Conservation (phyloP, 2,888 invertebrate genomes). For the Acrobasis repandana region DNA sequence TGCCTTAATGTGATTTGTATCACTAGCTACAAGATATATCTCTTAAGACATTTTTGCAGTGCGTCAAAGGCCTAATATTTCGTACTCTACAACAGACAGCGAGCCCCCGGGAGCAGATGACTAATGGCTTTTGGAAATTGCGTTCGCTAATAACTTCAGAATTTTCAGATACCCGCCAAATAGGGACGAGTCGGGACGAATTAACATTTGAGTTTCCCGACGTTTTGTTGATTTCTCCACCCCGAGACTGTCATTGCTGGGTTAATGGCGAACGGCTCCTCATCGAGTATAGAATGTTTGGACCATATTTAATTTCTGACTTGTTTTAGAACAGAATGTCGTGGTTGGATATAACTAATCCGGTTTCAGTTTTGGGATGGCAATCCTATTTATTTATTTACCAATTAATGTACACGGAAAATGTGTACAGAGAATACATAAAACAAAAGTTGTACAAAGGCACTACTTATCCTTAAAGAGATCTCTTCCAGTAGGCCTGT, state of each 20-base stretch:
- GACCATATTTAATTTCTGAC: no score
- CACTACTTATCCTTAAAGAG: no score
- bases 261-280: conserved; percentile 35
- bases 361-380: no score
- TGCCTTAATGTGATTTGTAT: neutral
- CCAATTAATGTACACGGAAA: no score
- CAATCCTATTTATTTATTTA: no score
- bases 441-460: no score
- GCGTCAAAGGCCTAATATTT: conserved; percentile 3
- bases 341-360: no score
- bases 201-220: conserved; percentile 10
- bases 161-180: conserved; percentile 63
- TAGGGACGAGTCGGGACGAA: conserved; percentile 38
- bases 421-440: no score
- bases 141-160: conserved; percentile 70
- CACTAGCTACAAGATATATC: neutral
- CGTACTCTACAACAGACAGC: conserved; percentile 36
- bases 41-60: neutral
- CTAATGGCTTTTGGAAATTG: conserved; percentile 75
- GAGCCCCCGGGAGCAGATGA: conserved; percentile 59
- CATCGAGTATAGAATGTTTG: neutral
- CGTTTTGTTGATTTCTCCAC: conserved; percentile 45
- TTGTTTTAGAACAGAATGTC: no score
- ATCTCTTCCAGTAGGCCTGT: no score
- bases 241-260: neutral